Conservation (phyloP, 1,140 invertebrate species). For the Drosophila auraria region DNA sequence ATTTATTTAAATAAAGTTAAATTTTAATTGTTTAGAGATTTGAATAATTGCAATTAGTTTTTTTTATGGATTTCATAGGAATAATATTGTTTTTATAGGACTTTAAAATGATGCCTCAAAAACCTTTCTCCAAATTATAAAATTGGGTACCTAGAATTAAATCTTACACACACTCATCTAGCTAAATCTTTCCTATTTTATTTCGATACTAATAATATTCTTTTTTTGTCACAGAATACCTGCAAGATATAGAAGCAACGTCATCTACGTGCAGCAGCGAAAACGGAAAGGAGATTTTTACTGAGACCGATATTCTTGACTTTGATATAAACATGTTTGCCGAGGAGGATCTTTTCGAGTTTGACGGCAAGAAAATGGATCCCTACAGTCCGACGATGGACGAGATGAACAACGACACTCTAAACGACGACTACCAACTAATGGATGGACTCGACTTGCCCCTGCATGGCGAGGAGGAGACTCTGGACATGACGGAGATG, state of each 20-base stretch:
- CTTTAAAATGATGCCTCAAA: not conserved
- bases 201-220: constrained; percentile 44
- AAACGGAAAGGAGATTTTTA: constrained; percentile 73
- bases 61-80: not conserved
- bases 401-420: constrained; percentile 57
- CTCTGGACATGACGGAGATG: constrained; percentile 43
- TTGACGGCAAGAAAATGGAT: constrained; percentile 66
- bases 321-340: constrained; percentile 81
- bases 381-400: constrained; percentile 51
- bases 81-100: not conserved
- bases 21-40: not conserved
- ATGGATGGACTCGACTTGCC: constrained; percentile 27
- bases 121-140: constrained; percentile 12
- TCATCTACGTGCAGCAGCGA: constrained; percentile 71
- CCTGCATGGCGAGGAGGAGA: constrained; percentile 45
- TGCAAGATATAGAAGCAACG: constrained; percentile 77
- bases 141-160: constrained; percentile 17
- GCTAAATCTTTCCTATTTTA: not conserved
- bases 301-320: constrained; percentile 78
- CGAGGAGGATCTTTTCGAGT: constrained; percentile 66
- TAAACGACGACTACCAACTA: constrained; percentile 30
- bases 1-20: not conserved
- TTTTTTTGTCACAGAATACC: constrained; percentile 73
- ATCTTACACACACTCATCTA: constrained; percentile 23
- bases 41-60: not conserved